A percentile compares a stretch with the other conserved stretches of the same genome.
These are phyloP conservation scores for Vultur gryphus DNA, from an alignment of 2,797 vertebrate genomes.

Conservation along the genomic window DNA sequence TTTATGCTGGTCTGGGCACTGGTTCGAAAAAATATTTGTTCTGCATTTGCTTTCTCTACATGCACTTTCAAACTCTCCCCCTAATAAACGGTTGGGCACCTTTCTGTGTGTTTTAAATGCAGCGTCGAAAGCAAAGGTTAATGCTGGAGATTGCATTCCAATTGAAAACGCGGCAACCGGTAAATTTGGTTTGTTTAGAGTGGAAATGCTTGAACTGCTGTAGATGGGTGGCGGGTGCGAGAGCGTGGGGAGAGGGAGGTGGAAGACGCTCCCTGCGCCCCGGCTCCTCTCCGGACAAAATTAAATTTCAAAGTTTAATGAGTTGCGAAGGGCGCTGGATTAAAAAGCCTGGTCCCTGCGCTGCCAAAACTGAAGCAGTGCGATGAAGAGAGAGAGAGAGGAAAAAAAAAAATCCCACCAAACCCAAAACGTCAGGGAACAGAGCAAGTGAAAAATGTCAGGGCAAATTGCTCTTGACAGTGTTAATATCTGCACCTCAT, in stretches of 20 bases:
- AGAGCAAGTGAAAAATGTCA: constrained; percentile 97
- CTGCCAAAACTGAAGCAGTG: constrained; percentile 27
- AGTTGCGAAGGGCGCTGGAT: constrained; percentile 77
- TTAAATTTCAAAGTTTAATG: constrained; percentile 89
- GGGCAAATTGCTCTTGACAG: constrained; percentile 99
- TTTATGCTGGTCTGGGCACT: not conserved
- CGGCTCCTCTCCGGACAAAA: constrained; percentile 72
- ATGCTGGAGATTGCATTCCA: constrained; percentile 80
- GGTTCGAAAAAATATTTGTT: not conserved
- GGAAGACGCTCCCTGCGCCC: not conserved
- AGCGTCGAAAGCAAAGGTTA: constrained; percentile 77
- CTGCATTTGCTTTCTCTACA: not conserved
- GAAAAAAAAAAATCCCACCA: constrained; percentile 54
- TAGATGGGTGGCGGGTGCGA: constrained; percentile 29
- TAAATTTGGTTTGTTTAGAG: constrained; percentile 79
- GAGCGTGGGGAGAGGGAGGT: not conserved
- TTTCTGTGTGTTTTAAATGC: constrained; percentile 51
- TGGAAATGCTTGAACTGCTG: constrained; percentile 78
- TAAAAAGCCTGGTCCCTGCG: constrained; percentile 48
- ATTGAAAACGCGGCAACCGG: constrained; percentile 76
- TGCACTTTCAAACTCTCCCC: not conserved
- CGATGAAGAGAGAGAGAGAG: not conserved
- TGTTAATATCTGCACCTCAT: constrained; percentile 99
- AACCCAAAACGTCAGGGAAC: constrained; percentile 81
- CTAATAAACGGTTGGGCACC: constrained; percentile 8